These are phyloP conservation scores for Drosophila sproati DNA, from an alignment of 1,140 invertebrate genomes.

Conservation along the genomic window DNA sequence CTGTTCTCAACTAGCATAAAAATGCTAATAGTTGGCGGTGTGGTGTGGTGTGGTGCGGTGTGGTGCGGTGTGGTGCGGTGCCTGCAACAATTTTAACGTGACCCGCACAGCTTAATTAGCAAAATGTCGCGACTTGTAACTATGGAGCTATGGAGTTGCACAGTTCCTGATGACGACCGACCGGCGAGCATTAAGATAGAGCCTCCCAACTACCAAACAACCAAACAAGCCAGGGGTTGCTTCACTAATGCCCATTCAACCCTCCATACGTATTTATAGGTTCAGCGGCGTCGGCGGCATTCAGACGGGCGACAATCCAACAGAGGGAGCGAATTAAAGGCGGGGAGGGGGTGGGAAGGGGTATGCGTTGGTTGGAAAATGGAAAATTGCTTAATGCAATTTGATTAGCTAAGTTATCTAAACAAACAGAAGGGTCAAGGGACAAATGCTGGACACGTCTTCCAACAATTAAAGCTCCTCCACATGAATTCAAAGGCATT, in stretches of 20 bases:
- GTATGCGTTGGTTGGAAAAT: neutral
- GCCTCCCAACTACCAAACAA: slow-evolving; percentile 6
- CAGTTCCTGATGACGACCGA: slow-evolving; percentile 41
- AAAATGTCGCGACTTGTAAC: slow-evolving; percentile 62
- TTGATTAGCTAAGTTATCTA: too few species aligned
- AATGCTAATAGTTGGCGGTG: slow-evolving; percentile 60
- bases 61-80: neutral
- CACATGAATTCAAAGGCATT: too few species aligned
- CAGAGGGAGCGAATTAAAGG: neutral
- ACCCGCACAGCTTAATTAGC: slow-evolving; percentile 77
- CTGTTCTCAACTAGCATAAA: slow-evolving; percentile 43
- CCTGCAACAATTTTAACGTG: slow-evolving; percentile 66
- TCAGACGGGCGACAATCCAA: slow-evolving; percentile 14
- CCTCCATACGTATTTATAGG: slow-evolving; percentile 20
- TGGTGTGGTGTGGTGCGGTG: slow-evolving; percentile 1
- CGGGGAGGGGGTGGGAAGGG: neutral
- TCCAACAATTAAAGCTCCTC: too few species aligned
- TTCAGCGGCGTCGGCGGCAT: slow-evolving; percentile 29
- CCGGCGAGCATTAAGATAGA: slow-evolving; percentile 67
- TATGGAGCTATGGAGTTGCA: neutral
- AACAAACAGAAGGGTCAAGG: too few species aligned
- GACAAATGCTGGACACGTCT: neutral
- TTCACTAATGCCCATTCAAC: neutral
- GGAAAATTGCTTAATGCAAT: neutral
- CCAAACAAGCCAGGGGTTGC: neutral